Evolutionary conservation across 2,113 vertebrate species (phyloP), one percentile per base, ranked within the genome.

Genomic region (Gasterosteus nipponicus): DNA sequence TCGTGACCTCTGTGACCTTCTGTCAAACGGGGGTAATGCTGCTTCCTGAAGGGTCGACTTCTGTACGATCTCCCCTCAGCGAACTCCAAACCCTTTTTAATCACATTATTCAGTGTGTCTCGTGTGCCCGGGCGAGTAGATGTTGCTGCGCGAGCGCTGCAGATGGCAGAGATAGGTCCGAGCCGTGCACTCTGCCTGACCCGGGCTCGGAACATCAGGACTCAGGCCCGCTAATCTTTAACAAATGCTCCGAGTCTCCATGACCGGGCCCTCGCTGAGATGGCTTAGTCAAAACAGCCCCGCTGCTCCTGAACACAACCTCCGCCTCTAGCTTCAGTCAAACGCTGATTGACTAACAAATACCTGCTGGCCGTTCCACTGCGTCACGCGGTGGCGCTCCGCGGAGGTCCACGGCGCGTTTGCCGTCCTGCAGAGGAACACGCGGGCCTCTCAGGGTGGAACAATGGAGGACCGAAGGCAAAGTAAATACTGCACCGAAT

Each of bases 171-270:
- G 90, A 94, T 91, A 92, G 67, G 84, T 85, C 80, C 82, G 73
- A 74, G 87, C 69, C 60, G 53, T 92, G 91, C 92, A 92, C 93
- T 93, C 85, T 89, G 57, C 69, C 83, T 94, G 93, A 94, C 93
- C 94, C 49, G 81, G 68, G 79, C 71, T 80, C 84, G 72, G 84
- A 77, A 71, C 88, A 92, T 87, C 84, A 85, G 87, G 89, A 89
- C 90, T 73, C 35, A 38, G 53, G 86, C 87, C 82, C 14, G 54
- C 88, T 94, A 94, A 94, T 95, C 92, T 92, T 86, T 92, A 91
- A 89, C 94, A 94, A 94, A 95, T 95, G 93, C 89, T 83, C 80
- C 75, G 79, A 91, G 93, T 91, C 93, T 93, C 93, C 92, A 85
- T 82, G 82, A 85, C 82, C 63, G 61, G 89, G 84, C 89, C 85